Evolutionary conservation across 2,888 invertebrate genomes (phyloP).

Genomic region (Ochropleura plecta): DNA sequence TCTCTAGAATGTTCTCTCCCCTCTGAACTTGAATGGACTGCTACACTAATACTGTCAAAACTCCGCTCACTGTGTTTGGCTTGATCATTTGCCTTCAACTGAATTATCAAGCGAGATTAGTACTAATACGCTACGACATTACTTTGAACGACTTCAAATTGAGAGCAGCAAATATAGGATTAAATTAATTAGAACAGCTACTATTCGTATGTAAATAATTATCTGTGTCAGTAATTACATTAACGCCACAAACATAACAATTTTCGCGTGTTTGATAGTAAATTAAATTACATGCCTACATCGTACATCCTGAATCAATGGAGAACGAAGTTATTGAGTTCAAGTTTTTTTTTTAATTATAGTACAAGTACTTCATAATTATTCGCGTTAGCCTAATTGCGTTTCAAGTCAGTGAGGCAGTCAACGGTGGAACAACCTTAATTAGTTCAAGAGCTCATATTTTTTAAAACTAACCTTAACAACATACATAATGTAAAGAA

Average conservation of each 20-base stretch:
- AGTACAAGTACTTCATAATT: slow-evolving; percentile 38
- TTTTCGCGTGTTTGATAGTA: slow-evolving; percentile 46
- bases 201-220: slow-evolving; percentile 51
- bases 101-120: slow-evolving; percentile 49
- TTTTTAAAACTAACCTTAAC: slow-evolving; percentile 26
- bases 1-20: slow-evolving; percentile 67
- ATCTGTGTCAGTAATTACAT: slow-evolving; percentile 47
- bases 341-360: slow-evolving; percentile 37
- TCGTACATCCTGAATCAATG: slow-evolving; percentile 25
- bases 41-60: slow-evolving; percentile 62
- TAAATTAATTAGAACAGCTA: slow-evolving; percentile 49
- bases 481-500: not conserved
- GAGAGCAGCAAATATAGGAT: slow-evolving; percentile 48
- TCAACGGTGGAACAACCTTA: slow-evolving; percentile 34
- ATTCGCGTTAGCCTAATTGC: slow-evolving; percentile 48
- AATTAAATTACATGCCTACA: slow-evolving; percentile 38
- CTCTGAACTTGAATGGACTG: slow-evolving; percentile 70
- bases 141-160: slow-evolving; percentile 51
- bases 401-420: slow-evolving; percentile 39
- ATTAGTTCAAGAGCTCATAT: slow-evolving; percentile 24
- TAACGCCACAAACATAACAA: slow-evolving; percentile 40
- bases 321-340: slow-evolving; percentile 30
- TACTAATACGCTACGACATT: slow-evolving; percentile 45
- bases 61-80: slow-evolving; percentile 32
- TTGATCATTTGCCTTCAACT: slow-evolving; percentile 47